These are phyloP conservation scores for Tholera decimalis DNA, from an alignment of 2,888 invertebrate species.

Conservation along the genomic window DNA sequence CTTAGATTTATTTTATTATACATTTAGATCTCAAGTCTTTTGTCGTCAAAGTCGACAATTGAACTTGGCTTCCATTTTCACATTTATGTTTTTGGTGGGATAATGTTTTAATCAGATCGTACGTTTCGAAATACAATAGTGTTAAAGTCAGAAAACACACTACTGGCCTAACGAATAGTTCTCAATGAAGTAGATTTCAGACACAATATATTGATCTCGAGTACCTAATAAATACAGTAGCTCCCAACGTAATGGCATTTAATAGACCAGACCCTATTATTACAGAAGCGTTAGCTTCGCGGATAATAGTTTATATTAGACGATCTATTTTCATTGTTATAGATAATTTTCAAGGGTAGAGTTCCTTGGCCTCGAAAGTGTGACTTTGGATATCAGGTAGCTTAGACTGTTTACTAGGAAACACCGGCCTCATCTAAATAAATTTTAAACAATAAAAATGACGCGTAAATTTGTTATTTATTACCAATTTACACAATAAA, in stretches of 20 bases:
- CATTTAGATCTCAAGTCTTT: too few species aligned
- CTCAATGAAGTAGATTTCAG: constrained; percentile 36
- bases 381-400: too few species aligned
- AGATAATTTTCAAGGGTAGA: constrained; percentile 15
- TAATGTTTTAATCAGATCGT: not conserved
- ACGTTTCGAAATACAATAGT: not conserved
- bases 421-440: too few species aligned
- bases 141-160: not conserved
- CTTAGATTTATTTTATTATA: too few species aligned
- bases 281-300: constrained; percentile 35
- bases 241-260: constrained; percentile 18
- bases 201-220: constrained; percentile 36
- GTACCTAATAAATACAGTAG: constrained; percentile 45
- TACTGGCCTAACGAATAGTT: constrained; percentile 10
- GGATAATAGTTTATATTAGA: constrained; percentile 51
- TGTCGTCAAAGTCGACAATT: too few species aligned
- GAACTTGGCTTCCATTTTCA: too few species aligned
- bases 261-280: constrained; percentile 46
- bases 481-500: too few species aligned
- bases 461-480: too few species aligned
- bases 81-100: too few species aligned
- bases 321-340: constrained; percentile 47
- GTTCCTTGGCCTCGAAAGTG: constrained; percentile 9
- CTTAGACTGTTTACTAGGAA: too few species aligned
- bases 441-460: too few species aligned